These are phyloP conservation scores for Phaethon lepturus DNA, from an alignment of 2,113 vertebrate species.

Conservation along the genomic window DNA sequence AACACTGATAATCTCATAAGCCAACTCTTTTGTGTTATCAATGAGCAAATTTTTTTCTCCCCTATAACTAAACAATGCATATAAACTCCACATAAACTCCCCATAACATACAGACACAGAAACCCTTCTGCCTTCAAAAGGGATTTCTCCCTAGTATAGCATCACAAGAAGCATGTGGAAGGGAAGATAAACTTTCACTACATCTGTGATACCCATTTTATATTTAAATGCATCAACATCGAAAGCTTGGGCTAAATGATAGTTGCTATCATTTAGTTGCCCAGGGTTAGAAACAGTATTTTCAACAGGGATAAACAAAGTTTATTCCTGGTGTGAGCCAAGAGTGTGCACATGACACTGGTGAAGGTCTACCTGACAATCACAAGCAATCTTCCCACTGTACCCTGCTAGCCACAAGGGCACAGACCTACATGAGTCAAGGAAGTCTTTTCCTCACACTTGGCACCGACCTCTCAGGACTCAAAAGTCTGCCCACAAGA, in stretches of 20 bases:
- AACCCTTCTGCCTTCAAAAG: not conserved
- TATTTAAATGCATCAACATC: not conserved
- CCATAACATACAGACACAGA: not conserved
- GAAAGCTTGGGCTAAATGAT: not conserved
- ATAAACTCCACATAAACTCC: not conserved
- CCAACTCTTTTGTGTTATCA: not conserved
- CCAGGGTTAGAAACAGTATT: not conserved
- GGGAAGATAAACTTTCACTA: not conserved
- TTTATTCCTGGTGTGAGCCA: not conserved
- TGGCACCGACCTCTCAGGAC: not conserved
- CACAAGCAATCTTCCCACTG: not conserved
- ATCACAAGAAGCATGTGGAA: not conserved
- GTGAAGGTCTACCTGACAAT: not conserved
- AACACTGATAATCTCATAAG: not conserved
- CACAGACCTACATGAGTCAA: not conserved
- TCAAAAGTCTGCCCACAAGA: not conserved
- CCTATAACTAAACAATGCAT: not conserved
- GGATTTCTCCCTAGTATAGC: fast-evolving
- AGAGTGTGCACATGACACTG: fast-evolving
- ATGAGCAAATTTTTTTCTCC: fast-evolving
- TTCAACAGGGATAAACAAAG: not conserved
- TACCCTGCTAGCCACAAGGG: not conserved
- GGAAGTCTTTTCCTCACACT: not conserved
- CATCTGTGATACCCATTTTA: not conserved
- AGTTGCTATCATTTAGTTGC: not conserved